A percentile compares a stretch with the other conserved stretches of the same genome.
Evolutionary conservation across 1,140 invertebrate species (phyloP).

Genomic region (Drosophila watanabei): DNA sequence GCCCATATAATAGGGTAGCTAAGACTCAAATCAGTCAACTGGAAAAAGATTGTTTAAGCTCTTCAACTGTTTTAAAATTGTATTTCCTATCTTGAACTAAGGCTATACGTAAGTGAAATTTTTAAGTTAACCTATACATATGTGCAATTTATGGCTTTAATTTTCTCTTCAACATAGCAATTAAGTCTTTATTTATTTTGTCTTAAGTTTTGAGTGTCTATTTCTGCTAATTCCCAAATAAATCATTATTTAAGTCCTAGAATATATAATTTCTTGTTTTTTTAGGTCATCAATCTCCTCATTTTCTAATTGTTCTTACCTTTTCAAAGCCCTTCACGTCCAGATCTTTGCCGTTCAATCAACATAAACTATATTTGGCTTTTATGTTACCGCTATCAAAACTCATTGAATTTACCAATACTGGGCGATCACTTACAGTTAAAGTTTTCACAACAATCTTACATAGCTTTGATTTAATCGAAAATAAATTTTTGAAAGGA

Average conservation of each 20-base stretch:
- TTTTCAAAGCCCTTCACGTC: neutral
- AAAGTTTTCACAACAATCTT: neutral
- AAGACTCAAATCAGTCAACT: neutral
- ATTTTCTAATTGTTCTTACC: neutral
- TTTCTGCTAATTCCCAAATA: neutral
- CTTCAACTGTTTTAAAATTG: neutral
- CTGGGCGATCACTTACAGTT: constrained; percentile 6
- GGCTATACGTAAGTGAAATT: too few relatives aligned
- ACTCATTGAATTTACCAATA: constrained; percentile 1
- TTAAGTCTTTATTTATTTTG: neutral
- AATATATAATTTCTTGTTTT: neutral
- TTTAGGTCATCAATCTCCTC: neutral
- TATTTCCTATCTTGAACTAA: neutral
- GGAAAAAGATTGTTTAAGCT: neutral
- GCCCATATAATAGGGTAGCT: neutral
- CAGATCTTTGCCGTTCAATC: constrained; percentile 12
- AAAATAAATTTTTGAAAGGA: constrained; percentile 9
- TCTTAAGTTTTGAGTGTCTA: neutral
- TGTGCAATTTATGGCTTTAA: too few relatives aligned
- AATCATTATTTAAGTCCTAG: neutral
- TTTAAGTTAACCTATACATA: too few relatives aligned
- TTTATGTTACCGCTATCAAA: constrained; percentile 24
- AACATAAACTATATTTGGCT: constrained; percentile 6
- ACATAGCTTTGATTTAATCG: constrained; percentile 20
- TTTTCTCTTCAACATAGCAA: neutral